Conservation (phyloP, 2,113 vertebrate species). For the Otocyon megalotis region DNA sequence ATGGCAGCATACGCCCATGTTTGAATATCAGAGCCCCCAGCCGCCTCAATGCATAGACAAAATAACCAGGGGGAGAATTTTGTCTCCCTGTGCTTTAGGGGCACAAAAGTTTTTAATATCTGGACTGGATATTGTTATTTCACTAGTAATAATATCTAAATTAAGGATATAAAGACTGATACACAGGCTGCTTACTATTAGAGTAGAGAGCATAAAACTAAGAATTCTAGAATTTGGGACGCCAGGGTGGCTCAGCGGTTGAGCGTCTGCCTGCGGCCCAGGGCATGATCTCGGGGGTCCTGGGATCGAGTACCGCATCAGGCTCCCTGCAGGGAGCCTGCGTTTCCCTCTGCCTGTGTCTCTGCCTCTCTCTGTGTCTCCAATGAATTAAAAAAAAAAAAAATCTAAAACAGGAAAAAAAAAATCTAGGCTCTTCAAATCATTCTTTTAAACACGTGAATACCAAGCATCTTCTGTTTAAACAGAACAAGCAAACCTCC, state of each 20-base stretch:
- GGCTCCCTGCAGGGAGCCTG: no score
- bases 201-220: background rate
- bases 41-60: accelerated
- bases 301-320: no score
- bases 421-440: background rate
- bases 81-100: background rate
- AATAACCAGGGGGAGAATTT: no score
- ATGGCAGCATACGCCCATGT: conserved; percentile 1
- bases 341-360: no score
- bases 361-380: no score
- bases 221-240: background rate
- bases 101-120: background rate
- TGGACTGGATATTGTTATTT: background rate
- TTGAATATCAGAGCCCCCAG: background rate
- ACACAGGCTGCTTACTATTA: background rate
- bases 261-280: no score
- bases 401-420: no score
- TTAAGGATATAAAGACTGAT: background rate
- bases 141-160: background rate
- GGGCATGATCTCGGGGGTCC: no score
- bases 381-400: no score
- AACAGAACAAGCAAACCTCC: background rate
- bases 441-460: background rate
- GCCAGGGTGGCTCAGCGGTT: no score
- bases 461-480: background rate